Evolutionary conservation across 2,888 invertebrate genomes (phyloP), one percentile per base, ranked within the genome.

Genomic region (Rotaria macrura): DNA sequence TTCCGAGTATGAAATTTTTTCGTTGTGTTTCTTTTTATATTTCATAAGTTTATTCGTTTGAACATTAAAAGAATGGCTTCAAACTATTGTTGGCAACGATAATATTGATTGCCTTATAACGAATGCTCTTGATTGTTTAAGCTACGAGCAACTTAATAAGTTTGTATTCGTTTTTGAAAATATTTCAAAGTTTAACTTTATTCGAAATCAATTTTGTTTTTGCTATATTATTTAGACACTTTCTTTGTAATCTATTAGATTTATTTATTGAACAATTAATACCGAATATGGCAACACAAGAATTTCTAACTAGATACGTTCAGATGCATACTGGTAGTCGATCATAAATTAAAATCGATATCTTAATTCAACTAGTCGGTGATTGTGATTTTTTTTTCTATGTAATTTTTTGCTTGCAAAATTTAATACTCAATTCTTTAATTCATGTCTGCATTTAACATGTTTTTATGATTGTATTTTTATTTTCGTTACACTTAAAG

Each of bases 241-340:
- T 79, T 25, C 20, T 79, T 40, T 79, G 43, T 43, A 79, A 40
- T 43, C 43, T 79, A 79, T 79, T 79, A 14, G 79, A 79, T 79
- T 40, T 43, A 43, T n/a, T 79, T 43, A 40, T 79, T n/a, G 79
- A 79, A 79, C 79, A 79, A 79, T n/a, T 79, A n/a, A 25, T 79
- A n/a, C 79, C 79, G 1, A 9, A 79, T 43, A 43, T 79, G 2
- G 25, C 79, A n/a, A 79, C 43, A 43, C 4, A 79, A 79, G 79
- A 79, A 14, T 79, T 79, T 43, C 25, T 79, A 25, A 79, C 43
- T 10, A 79, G 34, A 79, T 79, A 79, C n/a, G 43, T 40, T 43
- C 79, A 79, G 12, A n/a, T 79, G n/a, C 79, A 79, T 79, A 20
- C 65, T 34, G 65, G 65, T 34, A 14, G 17, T 34, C 65, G 65